phyloP scores from a whole-genome alignment of 2,888 invertebrate genomes.

The Drosophila barbarae region DNA sequence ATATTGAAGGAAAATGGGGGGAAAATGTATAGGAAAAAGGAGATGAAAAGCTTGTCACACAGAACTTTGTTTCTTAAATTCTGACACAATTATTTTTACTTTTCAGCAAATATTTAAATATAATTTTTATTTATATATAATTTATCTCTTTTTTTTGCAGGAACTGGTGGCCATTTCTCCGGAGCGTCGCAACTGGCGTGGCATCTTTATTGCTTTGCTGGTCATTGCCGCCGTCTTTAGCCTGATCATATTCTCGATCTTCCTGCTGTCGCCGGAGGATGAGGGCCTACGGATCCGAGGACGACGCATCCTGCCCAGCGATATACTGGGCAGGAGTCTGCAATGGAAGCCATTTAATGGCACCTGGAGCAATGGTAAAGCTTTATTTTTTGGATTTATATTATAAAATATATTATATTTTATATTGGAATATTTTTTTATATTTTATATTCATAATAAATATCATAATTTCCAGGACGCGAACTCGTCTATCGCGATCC shows the following conservation, averaged over 20 bases:
- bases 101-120: neutral
- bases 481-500: constrained; percentile 89
- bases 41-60: too few relatives aligned
- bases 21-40: neutral
- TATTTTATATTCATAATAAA: neutral
- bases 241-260: constrained; percentile 94
- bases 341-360: constrained; percentile 86
- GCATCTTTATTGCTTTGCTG: constrained; percentile 93
- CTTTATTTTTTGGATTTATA: neutral
- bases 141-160: constrained; percentile 81
- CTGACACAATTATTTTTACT: neutral
- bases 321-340: constrained; percentile 83
- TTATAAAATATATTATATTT: neutral
- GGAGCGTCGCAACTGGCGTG: constrained; percentile 95
- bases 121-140: neutral
- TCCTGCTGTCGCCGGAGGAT: constrained; percentile 88
- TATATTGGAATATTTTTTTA: neutral
- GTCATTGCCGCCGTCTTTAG: constrained; percentile 94
- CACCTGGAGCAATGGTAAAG: constrained; percentile 85
- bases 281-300: constrained; percentile 86
- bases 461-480: constrained; percentile 81
- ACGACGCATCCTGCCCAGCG: constrained; percentile 85
- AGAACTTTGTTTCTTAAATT: neutral
- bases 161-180: constrained; percentile 93
- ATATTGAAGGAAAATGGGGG: neutral